Conservation (phyloP, 2,113 vertebrate genomes). For the Corapipo altera region DNA sequence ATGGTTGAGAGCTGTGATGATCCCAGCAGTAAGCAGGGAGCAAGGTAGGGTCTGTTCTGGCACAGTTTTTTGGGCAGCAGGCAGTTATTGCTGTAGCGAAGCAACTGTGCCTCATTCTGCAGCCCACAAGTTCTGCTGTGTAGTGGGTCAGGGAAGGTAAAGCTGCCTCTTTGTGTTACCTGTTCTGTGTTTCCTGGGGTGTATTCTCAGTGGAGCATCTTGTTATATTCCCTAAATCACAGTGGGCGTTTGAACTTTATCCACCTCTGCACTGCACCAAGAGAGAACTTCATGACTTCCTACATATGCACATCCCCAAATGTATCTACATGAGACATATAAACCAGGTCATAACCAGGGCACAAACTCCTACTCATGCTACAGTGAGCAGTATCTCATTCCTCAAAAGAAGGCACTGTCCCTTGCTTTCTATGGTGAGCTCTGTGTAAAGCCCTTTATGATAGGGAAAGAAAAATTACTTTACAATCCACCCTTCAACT, state of each 20-base stretch:
- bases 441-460: neutral
- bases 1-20: neutral
- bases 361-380: neutral
- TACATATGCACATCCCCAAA: neutral
- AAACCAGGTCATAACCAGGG: neutral
- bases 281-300: neutral
- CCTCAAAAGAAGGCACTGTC: neutral
- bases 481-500: neutral
- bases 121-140: neutral
- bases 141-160: fast-evolving
- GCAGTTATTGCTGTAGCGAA: neutral
- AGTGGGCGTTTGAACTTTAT: neutral
- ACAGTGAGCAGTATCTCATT: neutral
- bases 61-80: neutral
- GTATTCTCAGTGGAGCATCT: neutral
- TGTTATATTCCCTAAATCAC: neutral
- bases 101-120: neutral
- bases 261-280: neutral
- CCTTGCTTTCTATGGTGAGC: neutral
- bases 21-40: neutral
- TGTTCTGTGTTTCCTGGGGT: neutral
- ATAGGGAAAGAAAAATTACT: neutral
- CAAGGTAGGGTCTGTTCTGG: fast-evolving
- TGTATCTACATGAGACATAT: neutral
- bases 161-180: neutral